Evolutionary conservation across 2,113 vertebrate species (phyloP), one percentile per base, ranked within the genome.

Genomic region (Mormoops blainvillei): DNA sequence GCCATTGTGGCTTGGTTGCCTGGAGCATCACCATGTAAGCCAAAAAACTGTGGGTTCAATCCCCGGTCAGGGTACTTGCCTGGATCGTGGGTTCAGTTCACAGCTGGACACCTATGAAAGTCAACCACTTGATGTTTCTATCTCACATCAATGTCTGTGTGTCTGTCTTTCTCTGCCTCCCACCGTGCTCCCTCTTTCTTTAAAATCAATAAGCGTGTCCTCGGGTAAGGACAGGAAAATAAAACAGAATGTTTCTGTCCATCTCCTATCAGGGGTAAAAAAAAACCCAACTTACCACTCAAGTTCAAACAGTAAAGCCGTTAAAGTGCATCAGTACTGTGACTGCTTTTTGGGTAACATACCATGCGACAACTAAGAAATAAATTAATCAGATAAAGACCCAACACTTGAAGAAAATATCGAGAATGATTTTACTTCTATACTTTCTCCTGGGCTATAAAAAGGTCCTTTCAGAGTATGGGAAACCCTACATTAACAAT

Each of bases 341-440:
- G 61, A 94, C 26, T 74, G 45, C 22, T 93, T 94, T 96, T 83
- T 89, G 89, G 45, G 70, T 91, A 91, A 86, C n/a, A 97, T 88
- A 67, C 41, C 41, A 84, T 54, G 11, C 0, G 18, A 58, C n/a
- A 88, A 54, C 54, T 54, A 28, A 94, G 61, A 97, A 97, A 93
- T 76, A 91, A 92, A 36, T 45, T 48, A 54, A 78, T 78, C 38
- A 89, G n/a, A 86, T 83, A 89, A 71, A 96, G 33, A 94, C 83
- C 20, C 31, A 97, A 93, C 10, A 94, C 43, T 77, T 94, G 11
- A 58, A 92, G 63, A 56, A 93, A 90, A 91, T 56, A 24, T 76
- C 45, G 58, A 74, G 77, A 88, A 87, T 43, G 6, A 12, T 90
- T 56, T 96, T 70, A 86, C 63, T 91, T 78, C 11, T 28, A 41